Evolutionary conservation across 2,888 invertebrate species (phyloP).

Genomic region (Ceraclea dissimilis): DNA sequence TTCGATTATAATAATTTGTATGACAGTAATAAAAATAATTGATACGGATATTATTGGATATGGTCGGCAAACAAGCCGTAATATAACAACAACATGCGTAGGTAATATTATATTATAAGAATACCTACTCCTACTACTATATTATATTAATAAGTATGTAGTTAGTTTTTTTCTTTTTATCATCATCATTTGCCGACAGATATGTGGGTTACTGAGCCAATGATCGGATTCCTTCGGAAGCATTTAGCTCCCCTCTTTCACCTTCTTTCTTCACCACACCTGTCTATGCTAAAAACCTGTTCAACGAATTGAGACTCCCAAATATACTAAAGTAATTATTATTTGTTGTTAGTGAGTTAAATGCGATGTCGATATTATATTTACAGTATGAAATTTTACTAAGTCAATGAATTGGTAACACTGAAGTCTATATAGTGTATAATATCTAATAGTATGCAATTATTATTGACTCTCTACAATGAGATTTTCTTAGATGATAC

Average conservation of each 20-base stretch:
- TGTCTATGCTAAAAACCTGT: constrained; percentile 9
- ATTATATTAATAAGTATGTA: no score
- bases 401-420: no score
- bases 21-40: background rate
- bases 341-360: no score
- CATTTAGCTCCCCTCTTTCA: constrained; percentile 6
- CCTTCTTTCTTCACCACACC: constrained; percentile 1
- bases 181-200: background rate
- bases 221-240: constrained; percentile 14
- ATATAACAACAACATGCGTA: background rate
- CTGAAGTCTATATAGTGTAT: no score
- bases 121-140: no score
- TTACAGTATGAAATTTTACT: no score
- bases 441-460: background rate
- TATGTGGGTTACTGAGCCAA: constrained; percentile 14
- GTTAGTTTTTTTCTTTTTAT: background rate
- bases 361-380: background rate
- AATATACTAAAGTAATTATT: background rate
- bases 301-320: background rate
- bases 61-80: background rate
- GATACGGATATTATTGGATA: no score
- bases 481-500: no score
- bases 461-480: background rate
- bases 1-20: background rate
- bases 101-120: background rate